Conservation (phyloP, 2,888 invertebrate species). For the Odontocerum albicorne region DNA sequence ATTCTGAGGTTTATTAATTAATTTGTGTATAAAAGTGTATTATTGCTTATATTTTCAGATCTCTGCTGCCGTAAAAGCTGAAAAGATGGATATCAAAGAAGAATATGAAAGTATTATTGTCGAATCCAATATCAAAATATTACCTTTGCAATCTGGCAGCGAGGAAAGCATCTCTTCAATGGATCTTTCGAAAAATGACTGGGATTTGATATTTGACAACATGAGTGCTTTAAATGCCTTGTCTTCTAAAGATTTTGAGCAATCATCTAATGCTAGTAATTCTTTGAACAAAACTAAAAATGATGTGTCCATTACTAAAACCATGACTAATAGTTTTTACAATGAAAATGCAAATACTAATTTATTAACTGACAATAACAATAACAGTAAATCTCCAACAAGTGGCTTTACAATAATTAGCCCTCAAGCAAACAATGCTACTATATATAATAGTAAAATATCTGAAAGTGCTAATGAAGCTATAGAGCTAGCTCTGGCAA, state of each 20-base stretch:
- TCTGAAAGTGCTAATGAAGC: conserved; percentile 49
- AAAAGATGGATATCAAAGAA: conserved; percentile 5
- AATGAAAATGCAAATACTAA: conserved; percentile 1
- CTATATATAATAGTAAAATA: conserved; percentile 18
- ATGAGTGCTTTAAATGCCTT: conserved; percentile 22
- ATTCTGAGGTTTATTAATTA: neutral
- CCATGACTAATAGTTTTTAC: conserved; percentile 11
- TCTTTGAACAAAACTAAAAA: conserved; percentile 2
- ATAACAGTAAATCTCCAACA: conserved; percentile 7
- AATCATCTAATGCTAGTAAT: neutral
- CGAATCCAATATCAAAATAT: neutral
- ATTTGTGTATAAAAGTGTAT: neutral
- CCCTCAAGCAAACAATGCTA: neutral
- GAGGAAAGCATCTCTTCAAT: conserved; percentile 18
- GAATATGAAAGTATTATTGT: conserved; percentile 2
- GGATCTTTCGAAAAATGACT: conserved; percentile 33
- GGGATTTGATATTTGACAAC: conserved; percentile 32
- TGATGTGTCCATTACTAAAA: conserved; percentile 7
- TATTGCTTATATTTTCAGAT: conserved; percentile 38
- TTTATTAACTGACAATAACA: conserved; percentile 12
- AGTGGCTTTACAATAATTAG: conserved; percentile 2
- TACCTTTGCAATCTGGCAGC: neutral
- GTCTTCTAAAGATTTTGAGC: conserved; percentile 6
- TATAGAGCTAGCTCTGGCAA: conserved; percentile 71
- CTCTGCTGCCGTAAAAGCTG: conserved; percentile 43